Evolutionary conservation across 1,140 invertebrate species (phyloP), one percentile per base, ranked within the genome.

Genomic region (Drosophila santomea): DNA sequence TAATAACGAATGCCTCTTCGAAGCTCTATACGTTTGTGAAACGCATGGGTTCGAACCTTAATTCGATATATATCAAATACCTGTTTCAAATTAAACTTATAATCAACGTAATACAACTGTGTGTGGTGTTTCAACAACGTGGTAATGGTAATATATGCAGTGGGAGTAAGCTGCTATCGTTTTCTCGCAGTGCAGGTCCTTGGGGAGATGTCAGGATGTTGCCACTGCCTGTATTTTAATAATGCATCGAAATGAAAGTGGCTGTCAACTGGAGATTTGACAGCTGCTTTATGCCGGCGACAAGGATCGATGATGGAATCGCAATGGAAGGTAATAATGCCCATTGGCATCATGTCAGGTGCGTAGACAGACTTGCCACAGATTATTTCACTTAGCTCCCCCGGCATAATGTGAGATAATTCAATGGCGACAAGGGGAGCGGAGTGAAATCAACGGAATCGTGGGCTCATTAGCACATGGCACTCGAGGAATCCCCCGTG

Each of bases 181-280:
- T 68, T 68, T 36, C 38, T 32, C n/a, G 6, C 64, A 32, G 61
- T 68, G 64, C 52, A 66, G 41, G 36, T 58, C 64, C 68, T 32
- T 72, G 68, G 61, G 74, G 56, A 71, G 80, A 71, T 85, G 81
- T 81, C 81, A 86, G 78, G 82, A 85, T 85, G 82, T 83, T 86
- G 84, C 83, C 77, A 73, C 56, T 80, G 80, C 77, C 72, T 66
- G 79, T 72, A 88, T 86, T 86, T 86, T 86, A 86, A 86, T 86
- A 86, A 86, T 88, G 83, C 82, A 86, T 83, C 82, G 84, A 86
- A 86, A 88, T 86, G 82, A 86, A 86, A 86, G 82, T 86, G 84
- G 83, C 82, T 86, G 82, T 86, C 82, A 88, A 88, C 82, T 86
- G 75, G 72, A 88, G 83, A 68, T 68, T 68, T 68, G 64, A 66